Conservation (phyloP, 2,888 invertebrate species). For the Brachylomia viminalis region DNA sequence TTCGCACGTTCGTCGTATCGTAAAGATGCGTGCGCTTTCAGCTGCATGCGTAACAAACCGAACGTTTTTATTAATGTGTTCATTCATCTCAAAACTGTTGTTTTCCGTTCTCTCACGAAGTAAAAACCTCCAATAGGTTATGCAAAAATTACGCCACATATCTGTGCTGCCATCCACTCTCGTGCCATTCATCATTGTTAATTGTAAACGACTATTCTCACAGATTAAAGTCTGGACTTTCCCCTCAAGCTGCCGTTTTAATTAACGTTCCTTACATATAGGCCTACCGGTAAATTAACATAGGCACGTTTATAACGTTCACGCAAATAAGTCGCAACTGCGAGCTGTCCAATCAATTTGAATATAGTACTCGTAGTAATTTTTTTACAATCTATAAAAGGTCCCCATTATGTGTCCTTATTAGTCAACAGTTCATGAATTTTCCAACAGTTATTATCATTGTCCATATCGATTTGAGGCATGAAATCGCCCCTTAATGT, state of each 20-base stretch:
- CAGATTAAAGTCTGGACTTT: conserved; percentile 70
- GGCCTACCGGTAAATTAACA: conserved; percentile 11
- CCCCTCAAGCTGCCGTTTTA: conserved; percentile 65
- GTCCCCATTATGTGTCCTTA: conserved; percentile 39
- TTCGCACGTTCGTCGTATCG: conserved; percentile 80
- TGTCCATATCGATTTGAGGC: conserved; percentile 43
- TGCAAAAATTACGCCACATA: conserved; percentile 81
- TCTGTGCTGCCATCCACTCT: conserved; percentile 62
- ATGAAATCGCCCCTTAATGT: conserved; percentile 48
- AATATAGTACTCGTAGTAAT: conserved; percentile 1
- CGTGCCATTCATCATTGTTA: conserved; percentile 74
- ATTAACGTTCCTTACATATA: conserved; percentile 40
- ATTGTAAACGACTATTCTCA: conserved; percentile 73
- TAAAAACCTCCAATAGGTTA: conserved; percentile 71
- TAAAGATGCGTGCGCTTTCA: conserved; percentile 70
- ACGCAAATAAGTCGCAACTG: conserved; percentile 13
- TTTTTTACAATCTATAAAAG: conserved; percentile 38
- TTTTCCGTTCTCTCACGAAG: conserved; percentile 75
- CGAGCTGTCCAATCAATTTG: conserved; percentile 17
- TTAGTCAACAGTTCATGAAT: conserved; percentile 40
- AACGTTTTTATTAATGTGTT: conserved; percentile 63
- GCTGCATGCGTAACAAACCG: conserved; percentile 65
- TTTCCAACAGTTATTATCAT: conserved; percentile 47
- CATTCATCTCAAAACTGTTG: conserved; percentile 65
- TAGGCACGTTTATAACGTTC: not conserved